Conservation (phyloP, 2,113 vertebrate species). For the Tricholaema leucomelas region DNA sequence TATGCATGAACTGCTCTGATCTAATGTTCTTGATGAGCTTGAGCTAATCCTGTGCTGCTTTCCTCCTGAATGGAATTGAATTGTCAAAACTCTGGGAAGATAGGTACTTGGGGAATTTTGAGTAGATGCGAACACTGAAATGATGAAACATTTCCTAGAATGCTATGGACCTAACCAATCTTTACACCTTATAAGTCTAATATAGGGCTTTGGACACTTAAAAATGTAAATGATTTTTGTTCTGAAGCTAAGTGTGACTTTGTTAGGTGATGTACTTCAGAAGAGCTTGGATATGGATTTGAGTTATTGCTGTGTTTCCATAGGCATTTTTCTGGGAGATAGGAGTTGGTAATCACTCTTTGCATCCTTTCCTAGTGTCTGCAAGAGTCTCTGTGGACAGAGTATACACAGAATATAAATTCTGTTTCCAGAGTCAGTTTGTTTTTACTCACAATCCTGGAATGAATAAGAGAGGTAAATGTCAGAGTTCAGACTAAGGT, state of each 20-base stretch:
- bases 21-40: constrained; percentile 18
- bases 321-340: accelerated
- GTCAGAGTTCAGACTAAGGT: neutral
- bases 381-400: neutral
- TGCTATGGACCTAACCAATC: neutral
- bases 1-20: constrained; percentile 15
- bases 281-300: neutral
- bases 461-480: neutral
- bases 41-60: neutral
- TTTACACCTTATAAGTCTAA: neutral
- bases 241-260: neutral
- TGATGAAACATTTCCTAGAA: neutral
- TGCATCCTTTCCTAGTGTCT: neutral
- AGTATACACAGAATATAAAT: neutral
- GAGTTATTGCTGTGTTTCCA: neutral
- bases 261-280: neutral
- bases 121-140: neutral
- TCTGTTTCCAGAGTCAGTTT: neutral
- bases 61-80: constrained; percentile 1
- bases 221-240: neutral
- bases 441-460: neutral
- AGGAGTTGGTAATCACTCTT: neutral
- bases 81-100: neutral
- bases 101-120: neutral
- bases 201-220: neutral